Evolutionary conservation across 92 coral and sea anemone genomes (phyloP).

Genomic region (Palythoa caribaeorum): DNA sequence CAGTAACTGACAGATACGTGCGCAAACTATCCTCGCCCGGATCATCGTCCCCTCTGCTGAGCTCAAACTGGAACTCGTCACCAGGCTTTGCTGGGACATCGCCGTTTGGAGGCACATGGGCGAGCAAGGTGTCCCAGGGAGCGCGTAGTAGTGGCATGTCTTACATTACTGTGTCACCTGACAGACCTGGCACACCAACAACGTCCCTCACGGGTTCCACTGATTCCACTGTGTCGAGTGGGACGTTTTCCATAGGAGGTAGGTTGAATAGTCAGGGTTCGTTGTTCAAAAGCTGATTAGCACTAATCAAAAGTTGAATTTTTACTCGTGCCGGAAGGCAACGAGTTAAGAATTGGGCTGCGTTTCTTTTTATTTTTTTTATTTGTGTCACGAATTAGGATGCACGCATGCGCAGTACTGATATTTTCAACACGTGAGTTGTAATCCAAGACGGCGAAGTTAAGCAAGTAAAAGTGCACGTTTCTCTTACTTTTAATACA

Average conservation of each 20-base stretch:
- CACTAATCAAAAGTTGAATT: no score
- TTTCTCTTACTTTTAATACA: no score
- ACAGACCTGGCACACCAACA: constrained; percentile 37
- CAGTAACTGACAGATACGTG: constrained; percentile 24
- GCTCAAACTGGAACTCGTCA: constrained; percentile 9
- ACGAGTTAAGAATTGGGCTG: no score
- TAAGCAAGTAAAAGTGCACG: no score
- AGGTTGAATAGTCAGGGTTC: background rate
- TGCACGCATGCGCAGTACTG: no score
- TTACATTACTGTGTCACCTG: constrained; percentile 9
- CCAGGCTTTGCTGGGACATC: background rate
- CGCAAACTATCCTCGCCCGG: constrained; percentile 39
- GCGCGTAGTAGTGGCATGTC: constrained; percentile 36
- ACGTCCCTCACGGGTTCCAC: constrained; percentile 21
- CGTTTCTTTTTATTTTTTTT: no score
- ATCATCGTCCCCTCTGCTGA: constrained; percentile 25
- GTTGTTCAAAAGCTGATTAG: no score
- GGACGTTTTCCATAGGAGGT: background rate
- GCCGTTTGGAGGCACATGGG: constrained; percentile 77
- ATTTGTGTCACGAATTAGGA: no score
- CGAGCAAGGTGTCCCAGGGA: constrained; percentile 64
- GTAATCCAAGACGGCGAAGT: no score
- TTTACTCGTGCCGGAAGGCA: no score
- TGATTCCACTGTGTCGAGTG: constrained; percentile 19
- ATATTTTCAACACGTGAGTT: no score